phyloP scores from a whole-genome alignment of 2,888 invertebrate genomes.

The Chrysomela aeneicollis region DNA sequence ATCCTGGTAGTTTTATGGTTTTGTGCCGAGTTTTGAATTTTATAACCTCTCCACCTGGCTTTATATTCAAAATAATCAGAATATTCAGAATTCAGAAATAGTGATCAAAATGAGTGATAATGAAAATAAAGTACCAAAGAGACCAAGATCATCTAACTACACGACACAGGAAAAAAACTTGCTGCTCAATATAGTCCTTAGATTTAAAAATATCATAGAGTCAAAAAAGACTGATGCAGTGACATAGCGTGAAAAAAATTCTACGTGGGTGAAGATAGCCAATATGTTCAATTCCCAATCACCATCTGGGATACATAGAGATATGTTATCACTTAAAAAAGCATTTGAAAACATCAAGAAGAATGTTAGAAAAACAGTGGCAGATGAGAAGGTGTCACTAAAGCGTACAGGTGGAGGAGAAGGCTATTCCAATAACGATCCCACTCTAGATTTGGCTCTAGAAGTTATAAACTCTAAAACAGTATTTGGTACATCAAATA shows the following conservation, averaged over 20 bases:
- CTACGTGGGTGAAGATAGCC: not conserved
- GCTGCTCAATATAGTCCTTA: not conserved
- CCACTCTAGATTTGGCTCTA: not conserved
- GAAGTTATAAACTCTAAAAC: not conserved
- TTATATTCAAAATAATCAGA: not conserved
- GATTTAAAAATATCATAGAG: not conserved
- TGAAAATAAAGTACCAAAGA: not conserved
- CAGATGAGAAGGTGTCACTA: not conserved
- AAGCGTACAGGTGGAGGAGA: not conserved
- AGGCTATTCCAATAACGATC: not conserved
- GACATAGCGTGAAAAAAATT: not conserved
- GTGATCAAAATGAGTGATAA: not conserved
- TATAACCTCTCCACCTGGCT: too few species aligned
- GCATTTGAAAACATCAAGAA: not conserved
- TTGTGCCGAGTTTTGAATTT: too few species aligned
- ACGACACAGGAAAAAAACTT: not conserved
- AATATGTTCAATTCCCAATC: not conserved
- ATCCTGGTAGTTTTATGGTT: not conserved
- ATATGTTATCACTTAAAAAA: not conserved
- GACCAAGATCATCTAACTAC: not conserved
- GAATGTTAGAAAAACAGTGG: not conserved
- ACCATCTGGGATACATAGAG: not conserved
- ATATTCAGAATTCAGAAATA: not conserved
- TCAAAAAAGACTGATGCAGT: slow-evolving; percentile 2
- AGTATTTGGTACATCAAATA: not conserved